phyloP scores from a whole-genome alignment of 2,888 invertebrate genomes.

The Ectemnius continuus region DNA sequence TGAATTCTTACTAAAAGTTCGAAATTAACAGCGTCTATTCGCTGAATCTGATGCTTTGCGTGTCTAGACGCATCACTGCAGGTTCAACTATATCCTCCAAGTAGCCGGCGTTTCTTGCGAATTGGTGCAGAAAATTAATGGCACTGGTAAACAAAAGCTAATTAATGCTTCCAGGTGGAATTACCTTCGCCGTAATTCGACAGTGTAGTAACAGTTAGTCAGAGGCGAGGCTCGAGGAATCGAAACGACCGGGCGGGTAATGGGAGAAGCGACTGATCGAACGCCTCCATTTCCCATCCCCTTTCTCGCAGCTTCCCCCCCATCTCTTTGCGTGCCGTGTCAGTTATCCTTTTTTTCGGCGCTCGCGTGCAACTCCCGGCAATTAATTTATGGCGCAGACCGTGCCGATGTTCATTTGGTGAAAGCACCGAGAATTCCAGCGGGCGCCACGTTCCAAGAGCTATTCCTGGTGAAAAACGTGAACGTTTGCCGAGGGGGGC shows the following conservation, averaged over 20 bases:
- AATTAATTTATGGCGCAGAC: conserved; percentile 5
- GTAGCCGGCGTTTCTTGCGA: conserved; percentile 33
- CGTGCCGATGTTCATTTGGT: background rate
- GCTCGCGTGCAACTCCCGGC: conserved; percentile 5
- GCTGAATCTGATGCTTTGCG: no score
- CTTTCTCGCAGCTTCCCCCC: conserved; percentile 16
- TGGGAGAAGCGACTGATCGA: conserved; percentile 61
- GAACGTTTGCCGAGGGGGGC: background rate
- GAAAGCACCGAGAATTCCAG: background rate
- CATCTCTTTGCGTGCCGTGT: conserved; percentile 2
- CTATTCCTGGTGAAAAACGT: no score
- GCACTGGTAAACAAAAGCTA: conserved; percentile 68
- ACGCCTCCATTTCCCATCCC: conserved; percentile 54
- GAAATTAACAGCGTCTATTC: no score
- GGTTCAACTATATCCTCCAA: no score
- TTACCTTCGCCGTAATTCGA: conserved; percentile 61
- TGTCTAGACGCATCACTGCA: no score
- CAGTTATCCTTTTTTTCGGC: conserved; percentile 15
- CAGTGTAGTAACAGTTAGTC: conserved; percentile 48
- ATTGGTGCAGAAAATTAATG: conserved; percentile 62
- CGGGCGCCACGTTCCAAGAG: no score
- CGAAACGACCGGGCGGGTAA: conserved; percentile 56
- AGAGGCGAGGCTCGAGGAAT: conserved; percentile 46
- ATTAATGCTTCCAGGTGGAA: conserved; percentile 66
- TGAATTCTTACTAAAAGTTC: no score